These are phyloP conservation scores for Ptilorrhoa leucosticta DNA, from an alignment of 2,113 vertebrate species.

Conservation along the genomic window DNA sequence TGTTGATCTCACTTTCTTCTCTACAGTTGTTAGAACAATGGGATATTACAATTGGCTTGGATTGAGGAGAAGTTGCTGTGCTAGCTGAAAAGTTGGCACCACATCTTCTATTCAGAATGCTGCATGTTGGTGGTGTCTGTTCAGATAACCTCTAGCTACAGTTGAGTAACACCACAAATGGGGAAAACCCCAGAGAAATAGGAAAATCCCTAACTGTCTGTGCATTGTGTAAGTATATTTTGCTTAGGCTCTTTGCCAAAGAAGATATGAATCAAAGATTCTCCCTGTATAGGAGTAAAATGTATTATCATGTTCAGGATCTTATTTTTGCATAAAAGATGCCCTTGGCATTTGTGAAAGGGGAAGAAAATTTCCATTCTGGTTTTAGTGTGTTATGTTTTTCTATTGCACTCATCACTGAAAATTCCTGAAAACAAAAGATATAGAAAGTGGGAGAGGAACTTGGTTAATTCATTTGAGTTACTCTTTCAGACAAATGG, in stretches of 20 bases:
- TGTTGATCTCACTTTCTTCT: conserved; percentile 10
- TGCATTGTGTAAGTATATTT: conserved; percentile 50
- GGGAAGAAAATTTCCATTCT: conserved; percentile 45
- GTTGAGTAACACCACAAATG: conserved; percentile 43
- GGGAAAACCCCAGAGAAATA: conserved; percentile 61
- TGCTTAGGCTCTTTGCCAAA: conserved; percentile 44
- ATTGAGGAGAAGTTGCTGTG: conserved; percentile 13
- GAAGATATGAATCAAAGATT: conserved; percentile 16
- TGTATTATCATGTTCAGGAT: not conserved
- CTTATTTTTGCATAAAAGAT: conserved; percentile 32
- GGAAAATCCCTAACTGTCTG: conserved; percentile 60
- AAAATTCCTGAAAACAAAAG: conserved; percentile 61
- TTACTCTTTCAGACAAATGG: conserved; percentile 7
- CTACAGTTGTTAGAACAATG: not conserved
- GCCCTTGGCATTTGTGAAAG: not conserved
- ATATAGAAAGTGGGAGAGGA: conserved; percentile 30
- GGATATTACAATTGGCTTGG: not conserved
- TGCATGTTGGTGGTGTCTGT: conserved; percentile 5
- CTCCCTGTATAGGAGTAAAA: not conserved
- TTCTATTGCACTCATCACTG: conserved; percentile 12
- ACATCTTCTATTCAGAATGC: conserved; percentile 36
- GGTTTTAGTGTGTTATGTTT: conserved; percentile 9
- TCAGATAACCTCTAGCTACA: conserved; percentile 53
- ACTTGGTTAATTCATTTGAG: conserved; percentile 18
- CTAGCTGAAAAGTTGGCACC: conserved; percentile 29